These are phyloP conservation scores for Tupaia tana DNA, from an alignment of 2,113 vertebrate species.

Conservation along the genomic window DNA sequence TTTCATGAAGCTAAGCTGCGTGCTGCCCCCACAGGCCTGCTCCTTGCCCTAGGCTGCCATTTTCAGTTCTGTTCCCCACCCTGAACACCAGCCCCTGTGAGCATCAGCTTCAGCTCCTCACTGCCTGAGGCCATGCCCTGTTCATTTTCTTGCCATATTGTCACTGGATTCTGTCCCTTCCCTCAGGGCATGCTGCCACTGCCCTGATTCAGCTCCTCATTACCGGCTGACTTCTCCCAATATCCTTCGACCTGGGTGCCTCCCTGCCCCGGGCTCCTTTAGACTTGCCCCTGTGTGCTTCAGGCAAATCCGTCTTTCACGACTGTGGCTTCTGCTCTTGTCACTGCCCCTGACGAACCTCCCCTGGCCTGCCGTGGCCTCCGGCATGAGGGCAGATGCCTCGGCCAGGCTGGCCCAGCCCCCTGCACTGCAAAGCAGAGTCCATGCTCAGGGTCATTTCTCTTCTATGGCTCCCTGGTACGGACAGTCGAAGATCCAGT, in stretches of 20 bases:
- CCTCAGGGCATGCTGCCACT: background rate
- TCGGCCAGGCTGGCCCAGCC: background rate
- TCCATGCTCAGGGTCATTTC: background rate
- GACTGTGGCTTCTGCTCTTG: background rate
- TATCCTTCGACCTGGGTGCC: background rate
- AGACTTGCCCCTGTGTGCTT: background rate
- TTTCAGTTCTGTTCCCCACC: background rate
- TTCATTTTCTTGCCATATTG: background rate
- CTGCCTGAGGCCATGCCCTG: background rate
- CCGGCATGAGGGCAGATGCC: background rate
- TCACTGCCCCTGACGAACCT: background rate
- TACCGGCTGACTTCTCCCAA: background rate
- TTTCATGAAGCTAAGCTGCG: background rate
- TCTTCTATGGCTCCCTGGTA: background rate
- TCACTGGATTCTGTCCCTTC: background rate
- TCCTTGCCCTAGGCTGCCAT: background rate
- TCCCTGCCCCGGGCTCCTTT: background rate
- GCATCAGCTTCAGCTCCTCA: background rate
- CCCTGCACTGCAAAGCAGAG: background rate
- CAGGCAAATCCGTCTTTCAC: background rate
- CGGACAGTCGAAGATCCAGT: too few species aligned
- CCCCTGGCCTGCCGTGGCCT: background rate
- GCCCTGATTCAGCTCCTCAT: background rate
- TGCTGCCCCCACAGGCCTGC: accelerated
- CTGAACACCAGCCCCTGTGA: background rate